Conservation (phyloP, 2,888 invertebrate species). For the Aspidiotus rigidus region DNA sequence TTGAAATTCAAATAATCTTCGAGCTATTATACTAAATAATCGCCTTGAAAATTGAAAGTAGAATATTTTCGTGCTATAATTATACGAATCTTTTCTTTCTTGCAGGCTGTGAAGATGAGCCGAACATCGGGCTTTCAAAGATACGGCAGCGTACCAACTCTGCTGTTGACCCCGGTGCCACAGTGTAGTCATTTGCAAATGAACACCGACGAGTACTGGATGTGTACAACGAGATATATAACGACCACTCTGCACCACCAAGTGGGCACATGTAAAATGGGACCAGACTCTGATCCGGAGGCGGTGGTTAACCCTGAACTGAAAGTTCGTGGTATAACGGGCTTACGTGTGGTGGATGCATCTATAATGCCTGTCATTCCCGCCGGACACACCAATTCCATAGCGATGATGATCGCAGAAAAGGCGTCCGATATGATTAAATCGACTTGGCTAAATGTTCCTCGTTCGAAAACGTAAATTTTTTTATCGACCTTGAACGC, state of each 20-base stretch:
- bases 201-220: constrained; percentile 60
- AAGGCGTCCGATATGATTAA: constrained; percentile 65
- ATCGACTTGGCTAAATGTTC: constrained; percentile 44
- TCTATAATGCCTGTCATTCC: constrained; percentile 70
- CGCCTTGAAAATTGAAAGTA: too few species aligned
- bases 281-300: constrained; percentile 48
- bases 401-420: constrained; percentile 71
- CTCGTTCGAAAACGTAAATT: too few species aligned
- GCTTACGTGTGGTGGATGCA: constrained; percentile 65
- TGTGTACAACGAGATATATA: constrained; percentile 57
- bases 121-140: constrained; percentile 46
- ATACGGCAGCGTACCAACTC: constrained; percentile 42
- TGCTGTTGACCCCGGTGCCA: constrained; percentile 40
- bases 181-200: constrained; percentile 47
- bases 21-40: too few species aligned
- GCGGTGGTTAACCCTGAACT: constrained; percentile 58
- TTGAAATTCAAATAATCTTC: too few species aligned
- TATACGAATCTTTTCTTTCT: constrained; percentile 17
- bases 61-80: too few species aligned
- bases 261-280: constrained; percentile 58
- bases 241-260: constrained; percentile 56
- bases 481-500: too few species aligned
- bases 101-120: constrained; percentile 45
- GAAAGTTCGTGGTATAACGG: constrained; percentile 56
- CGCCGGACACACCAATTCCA: constrained; percentile 67